Base-by-base conservation (phyloP, 2,797 vertebrate species). In the Valencia hispanica region DNA sequence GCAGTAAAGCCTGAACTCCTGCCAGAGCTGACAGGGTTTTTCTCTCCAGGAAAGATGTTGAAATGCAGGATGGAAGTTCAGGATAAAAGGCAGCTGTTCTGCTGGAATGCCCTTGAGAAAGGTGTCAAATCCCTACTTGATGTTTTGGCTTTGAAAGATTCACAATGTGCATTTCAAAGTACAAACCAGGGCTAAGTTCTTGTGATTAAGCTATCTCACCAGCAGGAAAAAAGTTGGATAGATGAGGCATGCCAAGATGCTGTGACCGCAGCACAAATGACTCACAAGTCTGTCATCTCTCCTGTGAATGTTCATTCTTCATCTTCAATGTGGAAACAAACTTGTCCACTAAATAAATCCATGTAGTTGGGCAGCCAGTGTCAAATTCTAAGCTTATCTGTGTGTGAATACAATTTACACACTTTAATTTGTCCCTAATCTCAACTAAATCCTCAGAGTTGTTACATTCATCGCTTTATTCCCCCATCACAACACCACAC, bases 371-470 rank as follows among this genome's bases (percentile, higher is more conserved):
- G 72, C 20, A 0, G 61, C 30, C 0, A 0, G 68, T 61, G 20
- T 70, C 83, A 73, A 82, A 72, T 81, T 70, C 27, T 63, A 59
- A 25, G 71, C 66, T 71, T 14, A 30, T 71, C 79, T 50, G 48
- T 74, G 70, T 59, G 80, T 68, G 22, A 5, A 41, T 22, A 79
- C 79, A 89, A 84, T 81, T 79, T 79, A 72, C 77, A 51, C 75
- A 72, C 72, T 57, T 65, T 45, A 12, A n/a, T 74, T 79, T 43
- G 30, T 70, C 76, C 82, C 78, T 48, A 76, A 88, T 91, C 84
- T 82, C 80, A 80, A 79, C 53, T 84, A 87, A 92, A 92, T 91
- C 83, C 87, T 84, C 82, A 86, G 85, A 87, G 77, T 85, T 89
- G 87, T 82, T 87, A 81, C 88, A 90, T 87, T 78, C 89, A 86